Evolutionary conservation across 2,797 vertebrate species (phyloP), one percentile per base, ranked within the genome.

Genomic region (Telmatherina bonti): DNA sequence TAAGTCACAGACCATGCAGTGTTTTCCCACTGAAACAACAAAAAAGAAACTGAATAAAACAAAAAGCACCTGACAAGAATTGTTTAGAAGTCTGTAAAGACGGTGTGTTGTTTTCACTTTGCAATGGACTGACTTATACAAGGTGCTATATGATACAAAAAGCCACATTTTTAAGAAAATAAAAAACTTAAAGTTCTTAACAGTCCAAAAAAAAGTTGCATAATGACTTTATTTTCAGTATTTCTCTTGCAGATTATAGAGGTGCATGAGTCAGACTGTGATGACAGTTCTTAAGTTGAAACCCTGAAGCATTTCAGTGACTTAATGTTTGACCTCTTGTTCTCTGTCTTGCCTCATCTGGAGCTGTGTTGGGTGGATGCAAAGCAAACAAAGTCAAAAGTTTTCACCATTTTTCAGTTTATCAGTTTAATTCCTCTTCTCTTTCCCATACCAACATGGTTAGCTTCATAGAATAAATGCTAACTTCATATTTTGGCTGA

Each of bases 381-480:
- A n/a, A 66, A 57, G 41, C 5, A 13, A 71, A 38, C 36, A 20
- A 63, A 61, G 67, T 36, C 65, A 81, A 70, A 58, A 55, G 65
- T 31, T 43, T 64, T 62, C 9, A 55, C 20, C n/a, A 62, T 58
- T 31, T 54, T 62, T 60, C 6, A 36, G 11, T 35, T 57, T 33
- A 31, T 12, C 1, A 49, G 18, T 38, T 9, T 18, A 13, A 78
- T 66, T 54, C 31, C 57, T 75, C 62, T 64, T 35, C 71, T 80
- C 67, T 72, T 67, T 65, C 6, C 64, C 45, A 75, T 85, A 56
- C 79, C 10, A 11, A 84, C 70, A 88, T 88, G 79, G 91, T 81
- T 31, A 31, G 7, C 30, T 31, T 31, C 30, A 31, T 31, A 31
- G 30, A 3, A 31, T 31, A 31, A 3, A 3, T 31, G 30, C 30